These are phyloP conservation scores for Epinephelus fuscoguttatus DNA, from an alignment of 2,113 vertebrate species.

Conservation along the genomic window DNA sequence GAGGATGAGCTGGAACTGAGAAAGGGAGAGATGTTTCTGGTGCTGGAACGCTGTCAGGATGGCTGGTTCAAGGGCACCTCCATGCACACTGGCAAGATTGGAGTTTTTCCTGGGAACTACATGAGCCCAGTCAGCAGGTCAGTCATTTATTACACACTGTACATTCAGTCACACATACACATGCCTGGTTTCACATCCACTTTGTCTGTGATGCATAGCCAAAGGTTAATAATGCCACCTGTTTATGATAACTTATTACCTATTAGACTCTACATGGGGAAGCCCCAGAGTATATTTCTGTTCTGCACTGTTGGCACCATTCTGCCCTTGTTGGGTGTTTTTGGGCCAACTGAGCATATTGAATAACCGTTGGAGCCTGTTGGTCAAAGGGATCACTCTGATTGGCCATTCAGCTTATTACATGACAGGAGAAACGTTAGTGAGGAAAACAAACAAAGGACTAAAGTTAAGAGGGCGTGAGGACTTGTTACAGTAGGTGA, in stretches of 20 bases:
- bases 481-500: no score
- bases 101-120: conserved; percentile 98
- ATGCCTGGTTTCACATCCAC: not conserved
- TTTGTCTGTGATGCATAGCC: not conserved
- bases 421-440: no score
- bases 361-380: no score
- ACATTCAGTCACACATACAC: not conserved
- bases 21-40: conserved; percentile 98
- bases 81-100: conserved; percentile 98
- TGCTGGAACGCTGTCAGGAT: conserved; percentile 97
- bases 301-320: no score
- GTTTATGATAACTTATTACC: not conserved
- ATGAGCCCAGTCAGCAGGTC: conserved; percentile 95
- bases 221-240: not conserved
- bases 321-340: no score
- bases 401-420: no score
- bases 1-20: conserved; percentile 97
- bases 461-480: no score
- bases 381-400: no score
- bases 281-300: not conserved
- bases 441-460: no score
- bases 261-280: not conserved
- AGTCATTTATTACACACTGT: conserved; percentile 21
- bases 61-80: conserved; percentile 99
- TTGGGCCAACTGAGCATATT: no score